Percentiles rank a stretch among this genome's conserved stretches.
These are phyloP conservation scores for Drosophila pseudoobscura DNA, from an alignment of 1,140 invertebrate species.

Conservation along the genomic window DNA sequence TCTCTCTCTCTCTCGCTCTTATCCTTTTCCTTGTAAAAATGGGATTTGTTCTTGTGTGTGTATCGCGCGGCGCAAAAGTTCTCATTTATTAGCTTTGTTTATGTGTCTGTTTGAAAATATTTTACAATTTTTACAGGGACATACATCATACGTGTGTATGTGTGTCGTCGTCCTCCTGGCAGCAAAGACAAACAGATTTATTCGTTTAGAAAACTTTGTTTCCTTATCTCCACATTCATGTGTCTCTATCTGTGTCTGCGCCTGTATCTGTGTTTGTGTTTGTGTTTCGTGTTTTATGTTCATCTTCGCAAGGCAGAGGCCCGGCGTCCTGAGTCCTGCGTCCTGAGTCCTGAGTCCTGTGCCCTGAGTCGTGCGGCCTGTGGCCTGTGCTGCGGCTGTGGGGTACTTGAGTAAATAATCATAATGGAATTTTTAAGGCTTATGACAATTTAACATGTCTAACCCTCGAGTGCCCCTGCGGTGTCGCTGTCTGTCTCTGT, in stretches of 20 bases:
- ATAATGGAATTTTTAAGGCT: conserved; percentile 81
- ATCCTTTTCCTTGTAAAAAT: conserved; percentile 66
- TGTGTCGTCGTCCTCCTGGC: conserved; percentile 53
- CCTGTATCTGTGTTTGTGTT: conserved; percentile 37
- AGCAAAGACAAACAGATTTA: conserved; percentile 75
- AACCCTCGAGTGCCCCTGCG: conserved; percentile 14
- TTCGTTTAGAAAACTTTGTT: conserved; percentile 79
- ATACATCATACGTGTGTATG: conserved; percentile 14
- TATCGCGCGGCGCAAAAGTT: conserved; percentile 63
- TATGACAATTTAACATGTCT: conserved; percentile 72
- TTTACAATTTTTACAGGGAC: conserved; percentile 66
- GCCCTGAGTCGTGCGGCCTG: too few relatives aligned
- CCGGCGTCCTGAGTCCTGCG: too few relatives aligned
- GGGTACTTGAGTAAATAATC: conserved; percentile 74
- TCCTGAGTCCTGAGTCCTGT: too few relatives aligned
- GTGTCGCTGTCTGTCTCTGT: conserved; percentile 7
- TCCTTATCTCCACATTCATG: conserved; percentile 61
- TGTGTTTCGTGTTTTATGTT: conserved; percentile 58
- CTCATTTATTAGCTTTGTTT: conserved; percentile 77
- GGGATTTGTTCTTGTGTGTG: conserved; percentile 64
- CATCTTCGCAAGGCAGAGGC: conserved; percentile 12
- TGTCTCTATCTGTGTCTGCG: conserved; percentile 53
- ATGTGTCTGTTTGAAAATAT: conserved; percentile 61
- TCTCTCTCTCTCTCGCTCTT: conserved; percentile 24
- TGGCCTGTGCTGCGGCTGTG: not conserved